phyloP scores from a whole-genome alignment of 2,888 invertebrate genomes.

The Thysanoteuthis rhombus region DNA sequence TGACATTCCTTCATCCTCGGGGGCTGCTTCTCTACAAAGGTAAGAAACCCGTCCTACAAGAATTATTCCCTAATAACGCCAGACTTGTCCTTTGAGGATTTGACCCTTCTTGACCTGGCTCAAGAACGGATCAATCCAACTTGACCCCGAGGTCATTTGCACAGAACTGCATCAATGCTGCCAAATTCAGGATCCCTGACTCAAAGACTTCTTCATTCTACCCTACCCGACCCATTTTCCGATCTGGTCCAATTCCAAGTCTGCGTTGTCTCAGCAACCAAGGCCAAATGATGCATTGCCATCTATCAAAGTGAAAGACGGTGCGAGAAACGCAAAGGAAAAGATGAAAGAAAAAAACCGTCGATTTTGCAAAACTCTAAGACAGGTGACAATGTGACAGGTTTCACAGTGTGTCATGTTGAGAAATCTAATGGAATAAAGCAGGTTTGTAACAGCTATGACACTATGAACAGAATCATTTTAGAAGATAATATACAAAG shows the following conservation, averaged over 20 bases:
- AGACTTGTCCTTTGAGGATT: constrained; percentile 12
- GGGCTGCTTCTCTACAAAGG: neutral
- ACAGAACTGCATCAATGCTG: neutral
- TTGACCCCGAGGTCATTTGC: neutral
- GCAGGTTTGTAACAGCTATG: too few relatives aligned
- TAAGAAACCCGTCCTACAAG: neutral
- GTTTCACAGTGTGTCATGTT: too few relatives aligned
- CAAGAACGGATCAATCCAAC: neutral
- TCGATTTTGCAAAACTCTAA: too few relatives aligned
- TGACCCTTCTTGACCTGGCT: neutral
- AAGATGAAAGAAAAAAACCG: too few relatives aligned
- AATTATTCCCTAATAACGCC: neutral
- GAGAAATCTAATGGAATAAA: too few relatives aligned
- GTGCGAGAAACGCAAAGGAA: too few relatives aligned
- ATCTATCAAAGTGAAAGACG: neutral
- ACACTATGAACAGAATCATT: too few relatives aligned
- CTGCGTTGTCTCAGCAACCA: neutral
- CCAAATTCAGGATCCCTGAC: neutral
- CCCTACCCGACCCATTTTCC: neutral
- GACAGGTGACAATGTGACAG: too few relatives aligned
- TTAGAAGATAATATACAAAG: too few relatives aligned
- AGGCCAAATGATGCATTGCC: neutral
- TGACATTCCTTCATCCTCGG: neutral
- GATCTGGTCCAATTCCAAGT: neutral
- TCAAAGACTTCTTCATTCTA: neutral